Evolutionary conservation across 2,797 vertebrate genomes (phyloP).

Genomic region (Phoebastria nigripes): DNA sequence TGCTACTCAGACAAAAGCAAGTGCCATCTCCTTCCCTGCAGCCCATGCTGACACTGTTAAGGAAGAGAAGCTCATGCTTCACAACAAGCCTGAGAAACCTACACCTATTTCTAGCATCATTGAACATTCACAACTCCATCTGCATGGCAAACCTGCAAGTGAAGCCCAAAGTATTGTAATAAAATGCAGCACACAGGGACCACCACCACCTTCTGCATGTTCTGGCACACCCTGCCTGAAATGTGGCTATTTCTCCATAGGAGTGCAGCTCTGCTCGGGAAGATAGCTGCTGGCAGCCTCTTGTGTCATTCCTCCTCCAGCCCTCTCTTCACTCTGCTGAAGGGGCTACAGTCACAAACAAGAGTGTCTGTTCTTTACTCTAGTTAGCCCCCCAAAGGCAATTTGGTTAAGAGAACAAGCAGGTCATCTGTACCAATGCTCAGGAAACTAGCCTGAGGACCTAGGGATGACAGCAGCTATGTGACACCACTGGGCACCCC

Average conservation of each 20-base stretch:
- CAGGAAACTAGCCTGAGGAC: neutral
- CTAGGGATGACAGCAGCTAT: neutral
- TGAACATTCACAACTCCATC: neutral
- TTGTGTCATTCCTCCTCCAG: neutral
- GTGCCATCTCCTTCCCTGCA: neutral
- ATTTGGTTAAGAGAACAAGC: neutral
- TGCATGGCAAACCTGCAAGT: neutral
- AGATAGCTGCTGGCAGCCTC: neutral
- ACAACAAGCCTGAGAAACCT: neutral
- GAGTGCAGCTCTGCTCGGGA: accelerated
- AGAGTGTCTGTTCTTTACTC: neutral
- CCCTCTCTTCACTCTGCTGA: neutral
- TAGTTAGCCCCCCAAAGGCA: neutral
- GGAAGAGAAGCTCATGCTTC: neutral
- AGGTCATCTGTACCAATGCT: neutral
- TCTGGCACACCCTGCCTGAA: neutral
- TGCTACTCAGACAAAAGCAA: neutral
- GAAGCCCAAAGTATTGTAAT: neutral
- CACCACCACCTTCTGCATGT: neutral
- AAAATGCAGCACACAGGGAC: neutral
- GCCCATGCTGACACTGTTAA: neutral
- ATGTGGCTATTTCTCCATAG: accelerated
- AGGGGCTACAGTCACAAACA: neutral
- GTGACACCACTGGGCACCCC: neutral
- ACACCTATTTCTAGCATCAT: neutral